These are phyloP conservation scores for Cardiocondyla obscurior DNA, from an alignment of 1,140 invertebrate species.

Conservation along the genomic window DNA sequence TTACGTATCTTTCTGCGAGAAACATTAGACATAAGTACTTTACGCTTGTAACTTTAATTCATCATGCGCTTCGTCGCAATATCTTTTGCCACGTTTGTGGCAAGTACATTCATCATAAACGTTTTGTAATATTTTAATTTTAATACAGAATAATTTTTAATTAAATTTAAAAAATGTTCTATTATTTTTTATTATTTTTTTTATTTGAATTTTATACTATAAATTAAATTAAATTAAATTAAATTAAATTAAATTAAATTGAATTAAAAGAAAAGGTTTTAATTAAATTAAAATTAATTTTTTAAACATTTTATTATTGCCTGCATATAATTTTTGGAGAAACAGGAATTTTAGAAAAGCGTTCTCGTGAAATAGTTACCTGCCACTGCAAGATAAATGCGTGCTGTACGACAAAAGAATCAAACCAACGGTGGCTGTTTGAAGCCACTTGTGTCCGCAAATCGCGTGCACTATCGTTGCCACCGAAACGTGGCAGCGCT, in stretches of 20 bases:
- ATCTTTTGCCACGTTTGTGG: background rate
- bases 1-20: background rate
- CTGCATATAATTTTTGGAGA: background rate
- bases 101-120: background rate
- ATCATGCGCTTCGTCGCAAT: background rate
- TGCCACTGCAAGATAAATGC: background rate
- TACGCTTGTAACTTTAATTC: background rate
- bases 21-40: background rate
- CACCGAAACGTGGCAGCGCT: constrained; percentile 58
- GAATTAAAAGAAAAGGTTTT: background rate
- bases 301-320: background rate
- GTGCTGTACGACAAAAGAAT: background rate
- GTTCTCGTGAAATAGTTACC: background rate
- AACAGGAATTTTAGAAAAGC: background rate
- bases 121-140: background rate
- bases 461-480: constrained; percentile 64
- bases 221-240: too few relatives aligned
- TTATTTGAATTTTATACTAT: too few relatives aligned
- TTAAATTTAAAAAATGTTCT: background rate
- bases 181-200: too few relatives aligned
- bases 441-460: constrained; percentile 62
- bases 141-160: background rate
- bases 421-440: constrained; percentile 27
- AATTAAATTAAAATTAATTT: background rate
- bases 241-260: too few relatives aligned